These are phyloP conservation scores for Agrotis exclamationis DNA, from an alignment of 2,888 invertebrate genomes.

Conservation along the genomic window DNA sequence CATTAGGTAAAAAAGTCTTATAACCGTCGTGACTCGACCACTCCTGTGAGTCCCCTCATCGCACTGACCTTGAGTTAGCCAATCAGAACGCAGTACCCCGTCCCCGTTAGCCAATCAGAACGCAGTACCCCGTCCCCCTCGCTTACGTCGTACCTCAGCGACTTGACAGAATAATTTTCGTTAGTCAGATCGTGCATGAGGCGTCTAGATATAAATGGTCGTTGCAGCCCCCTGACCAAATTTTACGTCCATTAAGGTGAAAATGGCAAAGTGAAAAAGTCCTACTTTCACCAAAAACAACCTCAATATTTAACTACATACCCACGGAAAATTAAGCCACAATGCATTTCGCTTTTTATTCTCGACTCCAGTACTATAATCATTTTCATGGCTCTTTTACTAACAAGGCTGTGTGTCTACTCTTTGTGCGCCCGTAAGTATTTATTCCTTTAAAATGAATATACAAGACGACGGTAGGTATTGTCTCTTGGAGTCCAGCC, in stretches of 20 bases:
- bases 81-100: too few relatives aligned
- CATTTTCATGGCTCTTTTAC: conserved; percentile 54
- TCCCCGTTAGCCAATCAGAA: too few relatives aligned
- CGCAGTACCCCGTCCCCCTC: too few relatives aligned
- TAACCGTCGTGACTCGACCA: too few relatives aligned
- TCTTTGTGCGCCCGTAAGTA: conserved; percentile 76
- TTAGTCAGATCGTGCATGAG: too few relatives aligned
- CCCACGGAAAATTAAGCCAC: conserved; percentile 6
- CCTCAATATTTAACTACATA: neutral
- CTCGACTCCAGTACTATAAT: conserved; percentile 34
- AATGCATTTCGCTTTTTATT: conserved; percentile 21
- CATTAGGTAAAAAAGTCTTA: too few relatives aligned
- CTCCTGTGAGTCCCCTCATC: too few relatives aligned
- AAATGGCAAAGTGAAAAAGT: neutral
- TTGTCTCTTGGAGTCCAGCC: conserved; percentile 90
- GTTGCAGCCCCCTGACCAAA: too few relatives aligned
- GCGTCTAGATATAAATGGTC: too few relatives aligned
- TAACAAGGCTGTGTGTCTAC: conserved; percentile 75
- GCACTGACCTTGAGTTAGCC: too few relatives aligned
- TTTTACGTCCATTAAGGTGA: neutral
- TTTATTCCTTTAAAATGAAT: conserved; percentile 88
- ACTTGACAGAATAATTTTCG: too few relatives aligned
- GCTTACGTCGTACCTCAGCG: too few relatives aligned
- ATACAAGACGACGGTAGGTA: conserved; percentile 85
- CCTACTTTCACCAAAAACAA: neutral